phyloP scores from a whole-genome alignment of 2,888 invertebrate genomes.

The Gandaritis pyraliata region DNA sequence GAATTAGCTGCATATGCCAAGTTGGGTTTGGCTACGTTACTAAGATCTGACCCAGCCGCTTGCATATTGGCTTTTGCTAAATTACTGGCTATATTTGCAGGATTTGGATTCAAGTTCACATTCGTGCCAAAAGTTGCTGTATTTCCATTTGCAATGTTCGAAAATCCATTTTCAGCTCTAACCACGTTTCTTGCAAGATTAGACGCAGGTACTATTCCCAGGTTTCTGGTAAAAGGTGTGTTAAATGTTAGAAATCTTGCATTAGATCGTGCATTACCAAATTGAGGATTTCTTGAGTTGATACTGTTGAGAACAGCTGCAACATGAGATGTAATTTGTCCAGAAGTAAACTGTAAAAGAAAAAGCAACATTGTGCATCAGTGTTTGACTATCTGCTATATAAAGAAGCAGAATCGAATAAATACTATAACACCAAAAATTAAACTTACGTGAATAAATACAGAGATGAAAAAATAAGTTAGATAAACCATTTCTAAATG shows the following conservation, averaged over 20 bases:
- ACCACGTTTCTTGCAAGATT: constrained; percentile 26
- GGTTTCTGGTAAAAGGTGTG: constrained; percentile 9
- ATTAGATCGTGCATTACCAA: constrained; percentile 15
- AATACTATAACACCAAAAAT: no score
- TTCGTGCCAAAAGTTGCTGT: not conserved
- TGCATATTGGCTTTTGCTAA: constrained; percentile 14
- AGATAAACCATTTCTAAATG: constrained; percentile 31
- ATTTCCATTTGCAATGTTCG: constrained; percentile 19
- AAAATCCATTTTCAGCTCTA: constrained; percentile 11
- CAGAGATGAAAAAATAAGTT: constrained; percentile 23
- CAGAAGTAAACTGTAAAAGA: constrained; percentile 31
- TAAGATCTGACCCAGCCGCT: constrained; percentile 9
- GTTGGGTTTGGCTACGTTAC: constrained; percentile 24
- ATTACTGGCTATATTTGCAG: constrained; percentile 21
- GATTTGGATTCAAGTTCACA: constrained; percentile 4
- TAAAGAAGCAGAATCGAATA: not conserved
- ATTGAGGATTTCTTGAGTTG: constrained; percentile 12
- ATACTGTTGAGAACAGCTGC: constrained; percentile 12
- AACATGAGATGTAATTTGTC: constrained; percentile 12
- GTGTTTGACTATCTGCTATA: no score
- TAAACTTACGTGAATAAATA: constrained; percentile 35
- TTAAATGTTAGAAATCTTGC: constrained; percentile 11
- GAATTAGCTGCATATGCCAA: constrained; percentile 3
- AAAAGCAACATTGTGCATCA: not conserved
- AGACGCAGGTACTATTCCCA: constrained; percentile 1